These are phyloP conservation scores for Troides oblongomaculatus DNA, from an alignment of 2,888 invertebrate genomes.

Conservation along the genomic window DNA sequence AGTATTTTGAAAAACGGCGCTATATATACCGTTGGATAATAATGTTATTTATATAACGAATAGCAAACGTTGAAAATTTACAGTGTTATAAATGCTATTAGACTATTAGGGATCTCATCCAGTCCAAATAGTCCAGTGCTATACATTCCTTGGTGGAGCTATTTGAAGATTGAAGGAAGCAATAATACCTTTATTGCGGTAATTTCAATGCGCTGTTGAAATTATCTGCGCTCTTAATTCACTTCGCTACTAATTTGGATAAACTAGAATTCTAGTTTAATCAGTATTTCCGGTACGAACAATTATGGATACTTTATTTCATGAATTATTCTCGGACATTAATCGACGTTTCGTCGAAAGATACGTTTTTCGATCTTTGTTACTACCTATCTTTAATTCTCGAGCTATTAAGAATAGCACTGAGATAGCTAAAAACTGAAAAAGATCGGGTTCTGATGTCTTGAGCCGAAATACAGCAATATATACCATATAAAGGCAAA, in stretches of 20 bases:
- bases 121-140: slow-evolving; percentile 8
- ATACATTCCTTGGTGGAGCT: slow-evolving; percentile 34
- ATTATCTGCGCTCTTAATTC: slow-evolving; percentile 66
- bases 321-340: neutral
- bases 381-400: no score
- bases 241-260: slow-evolving; percentile 59
- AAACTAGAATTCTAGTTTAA: slow-evolving; percentile 36
- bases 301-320: neutral
- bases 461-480: no score
- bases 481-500: no score
- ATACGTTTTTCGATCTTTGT: neutral
- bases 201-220: slow-evolving; percentile 70
- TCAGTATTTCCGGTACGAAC: slow-evolving; percentile 29
- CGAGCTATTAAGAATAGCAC: no score
- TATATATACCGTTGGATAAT: no score
- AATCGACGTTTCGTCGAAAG: neutral
- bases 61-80: slow-evolving; percentile 37
- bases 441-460: no score
- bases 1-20: no score
- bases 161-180: slow-evolving; percentile 42
- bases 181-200: slow-evolving; percentile 51
- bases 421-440: no score
- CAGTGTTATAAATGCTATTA: slow-evolving; percentile 47
- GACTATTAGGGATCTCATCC: slow-evolving; percentile 37
- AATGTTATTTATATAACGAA: no score